A percentile compares a stretch with the other conserved stretches of the same genome.
Evolutionary conservation across 2,113 vertebrate species (phyloP).

Genomic region (Lutjanus erythropterus): DNA sequence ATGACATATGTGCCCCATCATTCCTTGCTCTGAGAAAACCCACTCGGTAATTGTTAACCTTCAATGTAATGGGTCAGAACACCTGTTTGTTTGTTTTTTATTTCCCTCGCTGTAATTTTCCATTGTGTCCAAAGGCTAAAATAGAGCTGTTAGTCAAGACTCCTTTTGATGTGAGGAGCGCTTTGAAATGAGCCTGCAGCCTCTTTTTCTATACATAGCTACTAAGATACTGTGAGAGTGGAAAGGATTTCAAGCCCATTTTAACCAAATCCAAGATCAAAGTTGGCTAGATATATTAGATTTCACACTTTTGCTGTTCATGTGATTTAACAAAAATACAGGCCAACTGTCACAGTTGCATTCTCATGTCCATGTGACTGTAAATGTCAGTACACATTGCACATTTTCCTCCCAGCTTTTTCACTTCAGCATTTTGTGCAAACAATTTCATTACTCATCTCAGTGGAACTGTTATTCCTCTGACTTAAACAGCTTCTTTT

Average conservation of each 20-base stretch:
- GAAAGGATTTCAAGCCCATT: slow-evolving; percentile 61
- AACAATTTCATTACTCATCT: neutral
- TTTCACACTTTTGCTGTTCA: slow-evolving; percentile 58
- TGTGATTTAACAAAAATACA: slow-evolving; percentile 41
- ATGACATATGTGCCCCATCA: neutral
- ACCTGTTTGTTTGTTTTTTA: neutral
- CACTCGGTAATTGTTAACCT: neutral
- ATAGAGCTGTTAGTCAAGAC: slow-evolving; percentile 35
- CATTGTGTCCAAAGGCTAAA: slow-evolving; percentile 40
- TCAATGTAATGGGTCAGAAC: slow-evolving; percentile 12
- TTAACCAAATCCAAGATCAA: slow-evolving; percentile 69
- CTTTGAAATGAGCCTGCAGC: slow-evolving; percentile 59
- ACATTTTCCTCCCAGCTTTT: neutral
- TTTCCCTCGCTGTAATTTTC: slow-evolving; percentile 18
- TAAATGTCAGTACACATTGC: slow-evolving; percentile 16
- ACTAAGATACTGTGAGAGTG: slow-evolving; percentile 30
- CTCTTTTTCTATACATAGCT: slow-evolving; percentile 56
- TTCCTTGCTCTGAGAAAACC: slow-evolving; percentile 1
- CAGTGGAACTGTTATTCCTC: neutral
- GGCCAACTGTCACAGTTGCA: slow-evolving; percentile 25
- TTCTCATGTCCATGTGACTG: slow-evolving; percentile 34
- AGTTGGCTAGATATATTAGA: slow-evolving; percentile 52
- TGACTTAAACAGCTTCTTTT: neutral
- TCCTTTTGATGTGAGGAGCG: slow-evolving; percentile 58
- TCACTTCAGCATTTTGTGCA: neutral